Evolutionary conservation across 2,888 invertebrate genomes (phyloP), one percentile per base, ranked within the genome.

Genomic region (Rugalucina vietnamica): DNA sequence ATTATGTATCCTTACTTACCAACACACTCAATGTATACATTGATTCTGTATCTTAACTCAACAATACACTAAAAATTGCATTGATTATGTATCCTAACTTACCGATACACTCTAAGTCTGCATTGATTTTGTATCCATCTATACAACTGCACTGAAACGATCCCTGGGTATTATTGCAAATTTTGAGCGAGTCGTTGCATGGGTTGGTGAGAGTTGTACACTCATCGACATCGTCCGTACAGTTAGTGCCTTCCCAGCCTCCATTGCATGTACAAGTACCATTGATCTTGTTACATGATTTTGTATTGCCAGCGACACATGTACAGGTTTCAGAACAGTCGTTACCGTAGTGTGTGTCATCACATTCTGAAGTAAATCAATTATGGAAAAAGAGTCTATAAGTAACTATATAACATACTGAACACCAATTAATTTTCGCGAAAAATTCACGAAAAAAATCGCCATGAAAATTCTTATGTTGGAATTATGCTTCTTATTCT

Each of bases 241-340:
- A 89, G 27, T 43, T 85, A 10, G 12, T 70, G 24, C 86, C 89
- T 1, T 21, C 57, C 88, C 89, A 89, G 18, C 85, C 86, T 12
- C 24, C 24, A 14, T 76, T 81, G 50, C 89, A 89, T 10, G 76
- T 79, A 65, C 89, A 89, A 5, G 57, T 37, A 3, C 89, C 89
- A 65, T 80, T 73, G 0, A 84, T 82, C 3, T 81, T 76, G 50
- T 86, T 43, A 69, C 89, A 89, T 24, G 70, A 70, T 0, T 65
- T 39, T 39, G 88, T 82, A 69, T 89, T 88, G 0, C 71, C 73
- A 0, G 37, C 27, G 0, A 60, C 69, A 76, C 88, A 89, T 8
- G 73, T 34, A 71, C 87, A 87, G 43, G 18, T 74, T 24, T 37
- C 74, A 12, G 79, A 83, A 69, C 87, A 87, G 43, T 81, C 78